Evolutionary conservation across 2,113 vertebrate species (phyloP).

Genomic region (Theropithecus gelada): DNA sequence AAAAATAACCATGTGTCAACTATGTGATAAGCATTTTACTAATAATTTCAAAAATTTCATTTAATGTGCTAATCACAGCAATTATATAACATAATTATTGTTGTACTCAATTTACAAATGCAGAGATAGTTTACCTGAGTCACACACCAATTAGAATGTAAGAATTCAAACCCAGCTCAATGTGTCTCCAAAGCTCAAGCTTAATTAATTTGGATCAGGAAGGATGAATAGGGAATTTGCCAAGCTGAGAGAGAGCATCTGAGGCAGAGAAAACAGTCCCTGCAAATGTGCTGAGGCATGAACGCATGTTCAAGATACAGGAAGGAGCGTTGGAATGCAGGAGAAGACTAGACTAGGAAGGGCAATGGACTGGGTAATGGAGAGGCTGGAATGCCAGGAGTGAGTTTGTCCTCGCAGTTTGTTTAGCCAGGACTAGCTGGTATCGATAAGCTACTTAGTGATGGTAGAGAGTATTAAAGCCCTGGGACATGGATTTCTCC

Average conservation of each 20-base stretch:
- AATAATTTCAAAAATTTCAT: slow-evolving; percentile 38
- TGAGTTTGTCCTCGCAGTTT: not conserved
- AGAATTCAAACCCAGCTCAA: slow-evolving; percentile 37
- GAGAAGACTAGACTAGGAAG: not conserved
- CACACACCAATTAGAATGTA: slow-evolving; percentile 22
- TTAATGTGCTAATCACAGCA: slow-evolving; percentile 54
- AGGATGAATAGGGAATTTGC: not conserved
- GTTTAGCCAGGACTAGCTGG: not conserved
- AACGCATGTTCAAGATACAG: not conserved
- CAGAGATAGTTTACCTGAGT: slow-evolving; percentile 48
- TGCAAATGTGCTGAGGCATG: not conserved
- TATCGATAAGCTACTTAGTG: not conserved
- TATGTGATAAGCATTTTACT: not conserved
- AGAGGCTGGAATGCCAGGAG: not conserved
- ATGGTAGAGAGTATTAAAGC: not conserved
- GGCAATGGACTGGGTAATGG: not conserved
- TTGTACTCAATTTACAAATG: slow-evolving; percentile 47
- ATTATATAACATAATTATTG: slow-evolving; percentile 51
- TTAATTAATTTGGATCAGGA: slow-evolving; percentile 18
- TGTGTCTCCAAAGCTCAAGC: not conserved
- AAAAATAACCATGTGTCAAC: slow-evolving; percentile 48
- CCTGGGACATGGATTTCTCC: not conserved
- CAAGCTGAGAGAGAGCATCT: not conserved
- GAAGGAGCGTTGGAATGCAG: not conserved
- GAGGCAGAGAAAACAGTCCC: not conserved